These are phyloP conservation scores for Lumbricus terrestris DNA, from an alignment of 2,888 invertebrate species.

Conservation along the genomic window DNA sequence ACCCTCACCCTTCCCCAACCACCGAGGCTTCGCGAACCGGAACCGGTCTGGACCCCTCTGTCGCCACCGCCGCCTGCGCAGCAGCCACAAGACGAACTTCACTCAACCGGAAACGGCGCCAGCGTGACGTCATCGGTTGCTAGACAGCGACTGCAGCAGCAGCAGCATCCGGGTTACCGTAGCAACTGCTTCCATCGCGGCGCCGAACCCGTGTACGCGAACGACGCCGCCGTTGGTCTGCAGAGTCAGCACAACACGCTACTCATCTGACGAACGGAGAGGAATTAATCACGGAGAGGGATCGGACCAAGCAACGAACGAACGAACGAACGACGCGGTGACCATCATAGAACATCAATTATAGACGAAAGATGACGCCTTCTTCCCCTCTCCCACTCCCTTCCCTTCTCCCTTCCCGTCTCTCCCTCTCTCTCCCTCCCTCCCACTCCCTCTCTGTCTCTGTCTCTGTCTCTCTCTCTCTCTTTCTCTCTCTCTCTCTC, in stretches of 20 bases:
- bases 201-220: not conserved
- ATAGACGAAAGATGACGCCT: not conserved
- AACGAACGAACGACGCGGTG: too few species aligned
- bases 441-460: too few species aligned
- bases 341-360: not conserved
- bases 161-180: not conserved
- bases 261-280: not conserved
- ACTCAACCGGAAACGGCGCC: not conserved
- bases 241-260: conserved; percentile 15
- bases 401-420: too few species aligned
- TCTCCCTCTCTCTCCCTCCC: too few species aligned
- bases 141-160: not conserved
- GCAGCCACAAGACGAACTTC: not conserved
- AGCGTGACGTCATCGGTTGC: not conserved
- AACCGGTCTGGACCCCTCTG: not conserved
- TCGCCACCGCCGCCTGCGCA: not conserved
- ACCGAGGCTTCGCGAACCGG: not conserved
- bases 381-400: not conserved
- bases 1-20: not conserved
- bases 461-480: too few species aligned
- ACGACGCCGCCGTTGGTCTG: not conserved
- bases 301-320: not conserved
- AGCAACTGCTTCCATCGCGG: conserved; percentile 10
- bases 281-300: not conserved
- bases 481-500: too few species aligned